phyloP scores from a whole-genome alignment of 2,797 vertebrate genomes.

The Rhinophrynus dorsalis region DNA sequence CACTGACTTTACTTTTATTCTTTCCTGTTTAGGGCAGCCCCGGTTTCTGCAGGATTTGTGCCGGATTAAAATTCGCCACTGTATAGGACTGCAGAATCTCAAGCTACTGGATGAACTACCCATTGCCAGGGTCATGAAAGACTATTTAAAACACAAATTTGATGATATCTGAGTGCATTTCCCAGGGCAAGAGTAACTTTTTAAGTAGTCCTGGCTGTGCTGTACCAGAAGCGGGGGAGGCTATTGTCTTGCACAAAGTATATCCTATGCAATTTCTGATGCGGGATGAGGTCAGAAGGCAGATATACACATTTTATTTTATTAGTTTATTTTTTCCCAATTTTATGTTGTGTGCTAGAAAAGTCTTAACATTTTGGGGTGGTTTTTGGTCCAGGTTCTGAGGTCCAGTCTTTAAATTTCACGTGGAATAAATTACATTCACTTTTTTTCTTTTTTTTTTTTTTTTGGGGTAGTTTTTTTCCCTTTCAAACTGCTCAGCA shows the following conservation, averaged over 20 bases:
- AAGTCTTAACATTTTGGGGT: slow-evolving; percentile 72
- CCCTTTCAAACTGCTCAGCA: not conserved
- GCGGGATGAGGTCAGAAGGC: slow-evolving; percentile 75
- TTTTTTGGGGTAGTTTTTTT: not conserved
- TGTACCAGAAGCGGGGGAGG: slow-evolving; percentile 72
- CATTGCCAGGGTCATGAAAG: slow-evolving; percentile 97
- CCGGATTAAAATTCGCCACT: slow-evolving; percentile 95
- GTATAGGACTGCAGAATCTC: slow-evolving; percentile 95
- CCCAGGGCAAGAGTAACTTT: slow-evolving; percentile 56
- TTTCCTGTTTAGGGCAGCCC: slow-evolving; percentile 80
- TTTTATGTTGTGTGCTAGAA: slow-evolving; percentile 69
- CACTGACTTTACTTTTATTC: slow-evolving; percentile 26
- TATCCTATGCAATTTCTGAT: slow-evolving; percentile 95
- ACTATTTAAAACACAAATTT: slow-evolving; percentile 99
- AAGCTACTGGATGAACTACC: slow-evolving; percentile 94
- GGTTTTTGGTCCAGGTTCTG: slow-evolving; percentile 73
- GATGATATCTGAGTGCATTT: slow-evolving; percentile 82
- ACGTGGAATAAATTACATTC: slow-evolving; percentile 56
- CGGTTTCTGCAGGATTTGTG: slow-evolving; percentile 95
- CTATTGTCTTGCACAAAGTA: slow-evolving; percentile 76
- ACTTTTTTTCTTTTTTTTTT: no score
- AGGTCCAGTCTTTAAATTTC: slow-evolving; percentile 71
- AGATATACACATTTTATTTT: slow-evolving; percentile 72
- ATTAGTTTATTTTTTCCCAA: slow-evolving; percentile 56
- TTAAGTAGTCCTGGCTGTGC: slow-evolving; percentile 66